Evolutionary conservation across 2,888 invertebrate genomes (phyloP), one percentile per base, ranked within the genome.

Genomic region (Ectemnius continuus): DNA sequence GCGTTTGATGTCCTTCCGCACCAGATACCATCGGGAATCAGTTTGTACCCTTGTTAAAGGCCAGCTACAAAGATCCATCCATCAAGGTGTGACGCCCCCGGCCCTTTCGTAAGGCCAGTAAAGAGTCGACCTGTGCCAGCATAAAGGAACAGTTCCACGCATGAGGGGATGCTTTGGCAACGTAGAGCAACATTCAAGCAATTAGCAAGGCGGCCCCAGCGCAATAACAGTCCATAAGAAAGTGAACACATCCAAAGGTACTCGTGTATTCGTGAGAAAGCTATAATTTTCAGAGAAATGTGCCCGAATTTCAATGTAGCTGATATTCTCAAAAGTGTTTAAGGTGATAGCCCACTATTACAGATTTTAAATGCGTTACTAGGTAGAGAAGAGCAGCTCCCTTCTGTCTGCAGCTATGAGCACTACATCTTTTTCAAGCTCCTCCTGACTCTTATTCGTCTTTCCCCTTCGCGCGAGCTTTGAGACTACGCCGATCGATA

Each of bases 161-260:
- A 67, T 18, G 16, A 2, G 16, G 16, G 28, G 61, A 65, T 57
- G 36, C 61, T 23, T 57, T 74, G 63, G 13, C 66, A 67, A 70
- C 73, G 60, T 64, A 36, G 70, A 69, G 64, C 65, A 65, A 36
- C 8, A 68, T 69, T 71, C 61, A 67, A 75, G 78, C 75, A 77
- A 80, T 85, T 85, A 81, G 73, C 74, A 69, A 70, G 71, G 67
- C 63, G 73, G 67, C 71, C 70, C 67, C 67, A 70, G 74, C 80
- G 79, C 81, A 77, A 85, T 85, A 85, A 75, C 68, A 70, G 80
- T 79, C 83, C 73, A 77, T 77, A 79, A 83, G 76, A 69, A 73
- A 77, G 74, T 65, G 67, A 68, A 67, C 76, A 75, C 73, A 71
- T 72, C 75, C 69, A 82, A 82, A 80, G 79, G 79, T 75, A 69